Evolutionary conservation across 2,888 invertebrate species (phyloP).

Genomic region (Caradrina kadenii): DNA sequence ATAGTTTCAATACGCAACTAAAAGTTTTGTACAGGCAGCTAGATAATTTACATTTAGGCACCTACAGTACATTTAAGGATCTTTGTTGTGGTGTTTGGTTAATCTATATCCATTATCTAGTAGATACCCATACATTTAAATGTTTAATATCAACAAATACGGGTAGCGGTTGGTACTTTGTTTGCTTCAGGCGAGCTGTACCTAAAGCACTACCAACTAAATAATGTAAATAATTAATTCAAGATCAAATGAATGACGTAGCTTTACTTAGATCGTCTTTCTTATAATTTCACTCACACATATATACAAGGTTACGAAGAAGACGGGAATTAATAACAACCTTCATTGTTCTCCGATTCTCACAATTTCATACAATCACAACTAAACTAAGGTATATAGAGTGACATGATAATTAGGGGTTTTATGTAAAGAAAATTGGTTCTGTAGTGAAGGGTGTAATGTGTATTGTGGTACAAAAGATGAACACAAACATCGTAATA

Average conservation of each 20-base stretch:
- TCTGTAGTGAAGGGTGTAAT: not conserved
- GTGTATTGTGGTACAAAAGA: not conserved
- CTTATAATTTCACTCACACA: constrained; percentile 10
- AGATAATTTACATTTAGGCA: not conserved
- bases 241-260: constrained; percentile 21
- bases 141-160: not conserved
- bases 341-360: constrained; percentile 30
- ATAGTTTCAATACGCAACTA: constrained; percentile 1
- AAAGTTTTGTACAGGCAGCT: constrained; percentile 18
- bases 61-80: not conserved
- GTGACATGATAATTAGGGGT: constrained; percentile 6
- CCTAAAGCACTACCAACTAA: not conserved
- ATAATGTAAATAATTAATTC: constrained; percentile 14
- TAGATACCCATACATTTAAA: not conserved
- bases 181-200: not conserved
- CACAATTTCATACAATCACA: constrained; percentile 26
- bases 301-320: not conserved
- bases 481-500: not conserved
- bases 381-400: not conserved
- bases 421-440: constrained; percentile 7
- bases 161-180: not conserved
- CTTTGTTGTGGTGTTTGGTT: not conserved
- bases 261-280: constrained; percentile 3
- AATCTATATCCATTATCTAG: not conserved
- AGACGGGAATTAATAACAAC: constrained; percentile 4